Evolutionary conservation across 2,888 invertebrate genomes (phyloP).

Genomic region (Gari tellinella): DNA sequence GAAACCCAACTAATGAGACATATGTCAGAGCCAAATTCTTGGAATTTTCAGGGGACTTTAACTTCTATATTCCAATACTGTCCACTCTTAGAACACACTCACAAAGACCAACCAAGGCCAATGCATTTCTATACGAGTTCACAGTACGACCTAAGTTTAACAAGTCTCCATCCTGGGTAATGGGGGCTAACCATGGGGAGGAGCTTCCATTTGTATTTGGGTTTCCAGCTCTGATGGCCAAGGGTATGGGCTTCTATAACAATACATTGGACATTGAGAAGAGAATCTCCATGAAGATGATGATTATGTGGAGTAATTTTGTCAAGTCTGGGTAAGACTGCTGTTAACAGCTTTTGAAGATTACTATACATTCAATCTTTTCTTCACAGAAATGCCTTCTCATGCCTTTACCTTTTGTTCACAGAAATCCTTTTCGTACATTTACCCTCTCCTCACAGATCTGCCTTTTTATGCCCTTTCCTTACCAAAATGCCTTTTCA

Average conservation of each 20-base stretch:
- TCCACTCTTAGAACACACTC: constrained; percentile 44
- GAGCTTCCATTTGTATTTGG: constrained; percentile 97
- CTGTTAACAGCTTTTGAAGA: background rate
- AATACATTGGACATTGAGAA: constrained; percentile 93
- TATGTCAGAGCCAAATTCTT: constrained; percentile 38
- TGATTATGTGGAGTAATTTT: constrained; percentile 98
- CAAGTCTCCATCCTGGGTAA: constrained; percentile 96
- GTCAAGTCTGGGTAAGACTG: constrained; percentile 94
- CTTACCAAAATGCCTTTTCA: no score
- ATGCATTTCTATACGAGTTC: constrained; percentile 58
- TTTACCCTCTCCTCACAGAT: no score
- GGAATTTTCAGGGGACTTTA: constrained; percentile 56
- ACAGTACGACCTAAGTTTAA: constrained; percentile 90
- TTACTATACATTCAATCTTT: no score
- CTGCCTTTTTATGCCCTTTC: no score
- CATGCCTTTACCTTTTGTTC: no score
- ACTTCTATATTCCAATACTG: constrained; percentile 57
- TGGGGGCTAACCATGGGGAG: constrained; percentile 97
- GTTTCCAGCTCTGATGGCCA: constrained; percentile 55
- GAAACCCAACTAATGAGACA: constrained; percentile 19
- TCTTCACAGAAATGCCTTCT: no score
- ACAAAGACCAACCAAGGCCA: background rate
- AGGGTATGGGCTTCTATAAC: constrained; percentile 92
- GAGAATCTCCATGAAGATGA: constrained; percentile 92
- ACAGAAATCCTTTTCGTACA: no score